Conservation (phyloP, 1,140 invertebrate species). For the Medauroidea extradentata region DNA sequence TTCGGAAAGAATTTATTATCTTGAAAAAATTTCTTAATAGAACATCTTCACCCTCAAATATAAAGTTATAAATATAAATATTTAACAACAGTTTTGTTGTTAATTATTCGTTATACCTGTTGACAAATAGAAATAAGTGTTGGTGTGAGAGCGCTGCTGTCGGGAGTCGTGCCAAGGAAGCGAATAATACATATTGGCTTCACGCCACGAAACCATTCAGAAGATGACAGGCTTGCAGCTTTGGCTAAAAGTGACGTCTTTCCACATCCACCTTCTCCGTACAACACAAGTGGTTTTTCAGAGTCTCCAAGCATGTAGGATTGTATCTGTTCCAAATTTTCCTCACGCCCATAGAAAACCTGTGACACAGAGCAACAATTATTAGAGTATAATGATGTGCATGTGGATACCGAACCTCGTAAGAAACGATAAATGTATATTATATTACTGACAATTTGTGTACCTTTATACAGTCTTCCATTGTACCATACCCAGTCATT, state of each 20-base stretch:
- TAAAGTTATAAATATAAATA: no score
- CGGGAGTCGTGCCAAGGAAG: slow-evolving; percentile 95
- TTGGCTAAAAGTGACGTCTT: slow-evolving; percentile 96
- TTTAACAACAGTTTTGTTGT: no score
- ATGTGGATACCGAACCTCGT: no score
- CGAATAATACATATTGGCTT: slow-evolving; percentile 84
- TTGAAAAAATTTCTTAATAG: not conserved
- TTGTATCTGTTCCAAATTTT: slow-evolving; percentile 76
- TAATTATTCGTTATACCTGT: slow-evolving; percentile 68
- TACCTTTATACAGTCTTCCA: no score
- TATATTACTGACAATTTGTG: no score
- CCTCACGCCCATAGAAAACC: slow-evolving; percentile 92
- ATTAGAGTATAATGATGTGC: no score
- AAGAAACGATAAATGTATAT: no score
- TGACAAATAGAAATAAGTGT: slow-evolving; percentile 94
- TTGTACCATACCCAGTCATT: no score
- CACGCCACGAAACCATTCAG: slow-evolving; percentile 65
- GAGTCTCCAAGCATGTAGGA: slow-evolving; percentile 81
- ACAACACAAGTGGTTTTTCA: slow-evolving; percentile 87
- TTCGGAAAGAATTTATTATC: not conserved
- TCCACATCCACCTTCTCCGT: slow-evolving; percentile 94
- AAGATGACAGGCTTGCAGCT: slow-evolving; percentile 72
- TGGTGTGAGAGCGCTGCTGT: slow-evolving; percentile 90
- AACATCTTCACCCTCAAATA: no score
- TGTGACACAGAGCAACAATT: no score